Percentiles rank a stretch among this genome's conserved stretches.
Evolutionary conservation across 1,140 invertebrate genomes (phyloP).

Genomic region (Drosophila ohnishii): DNA sequence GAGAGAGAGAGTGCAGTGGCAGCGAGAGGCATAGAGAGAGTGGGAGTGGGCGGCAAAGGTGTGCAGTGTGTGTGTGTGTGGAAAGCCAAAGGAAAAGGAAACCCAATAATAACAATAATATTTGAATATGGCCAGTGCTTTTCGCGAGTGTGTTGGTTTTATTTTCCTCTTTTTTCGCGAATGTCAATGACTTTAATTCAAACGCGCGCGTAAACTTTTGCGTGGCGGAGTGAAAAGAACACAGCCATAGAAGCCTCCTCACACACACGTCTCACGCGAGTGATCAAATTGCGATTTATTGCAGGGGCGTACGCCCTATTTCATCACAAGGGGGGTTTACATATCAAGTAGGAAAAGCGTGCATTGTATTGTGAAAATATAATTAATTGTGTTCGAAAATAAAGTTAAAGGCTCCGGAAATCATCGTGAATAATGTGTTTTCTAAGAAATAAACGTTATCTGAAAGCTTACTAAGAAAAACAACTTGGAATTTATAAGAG

Average conservation of each 20-base stretch:
- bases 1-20: conserved; percentile 15
- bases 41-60: conserved; percentile 19
- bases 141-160: conserved; percentile 30
- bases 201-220: conserved; percentile 43
- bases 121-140: conserved; percentile 29
- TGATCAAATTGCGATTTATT: conserved; percentile 41
- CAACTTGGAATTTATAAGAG: background rate
- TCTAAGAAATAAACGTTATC: background rate
- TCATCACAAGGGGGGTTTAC: conserved; percentile 7
- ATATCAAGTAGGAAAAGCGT: background rate
- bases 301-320: conserved; percentile 4
- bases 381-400: background rate
- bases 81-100: conserved; percentile 26
- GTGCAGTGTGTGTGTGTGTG: conserved; percentile 10
- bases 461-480: background rate
- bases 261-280: conserved; percentile 6
- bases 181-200: conserved; percentile 55
- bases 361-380: background rate
- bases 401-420: background rate
- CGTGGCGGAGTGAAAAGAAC: conserved; percentile 38
- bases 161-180: conserved; percentile 12
- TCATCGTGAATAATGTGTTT: background rate
- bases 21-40: background rate
- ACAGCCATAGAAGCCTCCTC: conserved; percentile 27
- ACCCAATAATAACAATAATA: conserved; percentile 39